Base-by-base conservation (phyloP, 2,888 invertebrate species). In the Agapostemon virescens region DNA sequence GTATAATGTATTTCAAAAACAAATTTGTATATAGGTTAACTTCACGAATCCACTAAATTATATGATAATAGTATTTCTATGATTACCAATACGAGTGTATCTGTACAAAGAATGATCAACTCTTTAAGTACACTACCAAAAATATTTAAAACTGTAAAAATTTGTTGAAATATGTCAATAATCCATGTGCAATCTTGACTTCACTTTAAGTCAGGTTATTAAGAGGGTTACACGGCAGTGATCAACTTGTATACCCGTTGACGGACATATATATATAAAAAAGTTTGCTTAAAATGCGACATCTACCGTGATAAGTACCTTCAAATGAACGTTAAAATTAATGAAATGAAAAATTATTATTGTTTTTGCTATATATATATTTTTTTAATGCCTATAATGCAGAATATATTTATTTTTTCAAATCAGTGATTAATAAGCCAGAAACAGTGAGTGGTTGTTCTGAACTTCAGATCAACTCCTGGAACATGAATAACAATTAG, bases 181-280 rank as follows among this genome's bases (percentile, higher is more conserved):
- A 79, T 81, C 81, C 81, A 78, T 85, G 85, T 78, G 83, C 83
- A 78, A 80, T 73, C 64, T 45, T 72, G 45, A 77, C 77, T 73
- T 72, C 67, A 63, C 61, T 82, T 71, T 74, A 55, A 40, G 63
- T 74, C 71, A 77, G 86, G 80, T 85, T 88, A 85, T 84, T 79
- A 83, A 86, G 86, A 87, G 84, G 69, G 84, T 74, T 79, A 80
- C 80, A 79, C 78, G 84, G 81, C 63, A 84, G 74, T 85, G 83
- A 76, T 67, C 88, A 87, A 86, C 82, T 66, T 49, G 42, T 15
- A 23, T 40, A 38, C 61, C 4, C 36, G 58, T n/a, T 61, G 2
- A 61, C 17, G 11, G 11, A 33, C 33, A 36, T 26, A 52, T 5
- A 20, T 70, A 11, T 45, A 15, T 20, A 66, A 15, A 64, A 36